A percentile compares a stretch with the other conserved stretches of the same genome.
phyloP scores from a whole-genome alignment of 1,140 invertebrate species.

The Atta cephalotes region DNA sequence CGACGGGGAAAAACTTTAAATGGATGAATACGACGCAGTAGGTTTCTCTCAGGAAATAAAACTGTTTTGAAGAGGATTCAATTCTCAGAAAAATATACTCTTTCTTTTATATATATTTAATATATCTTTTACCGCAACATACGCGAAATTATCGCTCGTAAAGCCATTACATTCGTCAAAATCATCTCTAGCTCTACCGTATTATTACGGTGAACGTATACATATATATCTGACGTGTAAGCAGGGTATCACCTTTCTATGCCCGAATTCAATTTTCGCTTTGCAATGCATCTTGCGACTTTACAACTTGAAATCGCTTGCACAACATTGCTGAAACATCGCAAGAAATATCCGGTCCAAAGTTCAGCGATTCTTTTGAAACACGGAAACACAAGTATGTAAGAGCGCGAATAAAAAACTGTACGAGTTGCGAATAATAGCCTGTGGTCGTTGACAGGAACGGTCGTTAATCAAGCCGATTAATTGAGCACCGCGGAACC shows the following conservation, averaged over 20 bases:
- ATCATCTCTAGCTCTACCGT: not conserved
- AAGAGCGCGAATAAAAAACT: conserved; percentile 3
- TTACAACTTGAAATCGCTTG: not conserved
- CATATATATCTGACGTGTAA: not conserved
- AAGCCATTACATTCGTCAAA: not conserved
- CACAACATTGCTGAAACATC: not conserved
- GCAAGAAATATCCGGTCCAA: conserved; percentile 5
- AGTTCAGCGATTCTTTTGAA: conserved; percentile 15
- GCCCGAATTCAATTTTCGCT: conserved; percentile 8
- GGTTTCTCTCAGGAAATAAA: not conserved
- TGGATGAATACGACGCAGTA: not conserved
- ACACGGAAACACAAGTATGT: not conserved
- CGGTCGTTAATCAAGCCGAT: conserved; percentile 78
- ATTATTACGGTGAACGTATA: not conserved
- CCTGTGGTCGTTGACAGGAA: conserved; percentile 72
- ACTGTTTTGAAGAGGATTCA: conserved; percentile 15
- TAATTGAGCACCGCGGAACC: conserved; percentile 77
- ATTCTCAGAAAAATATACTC: not conserved
- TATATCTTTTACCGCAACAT: not conserved
- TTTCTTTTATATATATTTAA: no score
- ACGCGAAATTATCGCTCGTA: not conserved
- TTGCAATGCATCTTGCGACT: not conserved
- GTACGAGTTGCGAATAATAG: conserved; percentile 59
- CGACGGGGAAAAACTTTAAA: conserved; percentile 33
- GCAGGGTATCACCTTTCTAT: conserved; percentile 13